A percentile compares a stretch with the other conserved stretches of the same genome.
These are phyloP conservation scores for Oegoconia quadripuncta DNA, from an alignment of 2,888 invertebrate genomes.

Conservation along the genomic window DNA sequence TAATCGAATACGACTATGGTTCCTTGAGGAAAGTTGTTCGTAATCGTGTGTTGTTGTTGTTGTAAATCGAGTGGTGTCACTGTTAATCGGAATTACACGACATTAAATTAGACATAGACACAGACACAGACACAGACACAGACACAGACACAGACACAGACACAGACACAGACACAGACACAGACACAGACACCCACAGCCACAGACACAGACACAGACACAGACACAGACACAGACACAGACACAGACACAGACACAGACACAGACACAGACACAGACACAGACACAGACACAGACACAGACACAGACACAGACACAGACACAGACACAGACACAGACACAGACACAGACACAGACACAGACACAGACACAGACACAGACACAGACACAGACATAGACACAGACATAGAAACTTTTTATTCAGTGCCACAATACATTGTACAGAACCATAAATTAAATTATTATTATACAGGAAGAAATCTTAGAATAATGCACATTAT, in stretches of 20 bases:
- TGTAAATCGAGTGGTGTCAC: no score
- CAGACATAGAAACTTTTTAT: no score
- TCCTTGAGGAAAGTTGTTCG: no score
- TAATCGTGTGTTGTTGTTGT: no score
- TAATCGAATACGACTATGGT: no score
- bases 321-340: neutral
- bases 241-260: neutral
- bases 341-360: neutral
- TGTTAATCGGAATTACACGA: no score
- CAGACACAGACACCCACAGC: neutral
- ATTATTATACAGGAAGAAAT: no score
- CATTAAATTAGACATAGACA: neutral
- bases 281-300: neutral
- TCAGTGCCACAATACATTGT: no score
- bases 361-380: slow-evolving; percentile 2
- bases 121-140: slow-evolving; percentile 1
- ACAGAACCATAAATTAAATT: neutral
- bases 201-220: neutral
- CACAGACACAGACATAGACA: neutral
- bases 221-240: neutral
- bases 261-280: neutral
- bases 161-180: slow-evolving; percentile 2
- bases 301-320: neutral
- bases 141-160: slow-evolving; percentile 1
- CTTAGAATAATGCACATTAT: no score